phyloP scores from a whole-genome alignment of 1,140 invertebrate species.

The Phymastichus coffea region DNA sequence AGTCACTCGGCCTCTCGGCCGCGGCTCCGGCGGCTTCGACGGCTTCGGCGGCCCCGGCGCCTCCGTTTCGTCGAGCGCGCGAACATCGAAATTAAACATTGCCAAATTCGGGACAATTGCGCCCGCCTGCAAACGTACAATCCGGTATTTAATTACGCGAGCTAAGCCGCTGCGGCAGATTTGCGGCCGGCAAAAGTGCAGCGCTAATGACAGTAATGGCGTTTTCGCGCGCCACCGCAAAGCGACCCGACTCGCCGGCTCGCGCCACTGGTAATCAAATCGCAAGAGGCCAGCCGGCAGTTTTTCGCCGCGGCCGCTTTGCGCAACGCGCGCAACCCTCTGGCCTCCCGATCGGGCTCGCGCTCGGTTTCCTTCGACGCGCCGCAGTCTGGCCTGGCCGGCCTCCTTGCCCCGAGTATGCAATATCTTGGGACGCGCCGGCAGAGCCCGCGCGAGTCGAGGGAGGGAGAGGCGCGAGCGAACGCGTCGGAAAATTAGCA shows the following conservation, averaged over 20 bases:
- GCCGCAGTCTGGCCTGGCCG: not conserved
- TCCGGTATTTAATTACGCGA: constrained; percentile 51
- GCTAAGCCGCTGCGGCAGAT: no score
- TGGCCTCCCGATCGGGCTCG: constrained; percentile 1
- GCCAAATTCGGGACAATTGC: constrained; percentile 50
- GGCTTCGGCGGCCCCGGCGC: not conserved
- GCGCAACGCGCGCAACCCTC: no score
- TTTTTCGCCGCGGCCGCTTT: no score
- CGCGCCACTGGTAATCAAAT: constrained; percentile 46
- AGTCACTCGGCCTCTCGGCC: no score
- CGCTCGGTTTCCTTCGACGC: constrained; percentile 30
- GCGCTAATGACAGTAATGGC: constrained; percentile 47
- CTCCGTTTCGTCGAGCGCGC: constrained; percentile 28
- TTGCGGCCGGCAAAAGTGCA: constrained; percentile 17
- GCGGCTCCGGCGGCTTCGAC: not conserved
- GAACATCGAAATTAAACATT: constrained; percentile 48
- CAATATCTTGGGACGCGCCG: no score
- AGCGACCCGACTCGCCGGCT: constrained; percentile 33
- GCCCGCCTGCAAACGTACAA: constrained; percentile 38
- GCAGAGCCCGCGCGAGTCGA: no score
- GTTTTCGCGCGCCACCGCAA: constrained; percentile 3
- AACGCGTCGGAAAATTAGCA: constrained; percentile 54
- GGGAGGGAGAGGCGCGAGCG: constrained; percentile 31
- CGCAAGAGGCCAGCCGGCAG: not conserved
- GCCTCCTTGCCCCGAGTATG: no score